These are phyloP conservation scores for Spodoptera littoralis DNA, from an alignment of 2,888 invertebrate genomes.

Conservation along the genomic window DNA sequence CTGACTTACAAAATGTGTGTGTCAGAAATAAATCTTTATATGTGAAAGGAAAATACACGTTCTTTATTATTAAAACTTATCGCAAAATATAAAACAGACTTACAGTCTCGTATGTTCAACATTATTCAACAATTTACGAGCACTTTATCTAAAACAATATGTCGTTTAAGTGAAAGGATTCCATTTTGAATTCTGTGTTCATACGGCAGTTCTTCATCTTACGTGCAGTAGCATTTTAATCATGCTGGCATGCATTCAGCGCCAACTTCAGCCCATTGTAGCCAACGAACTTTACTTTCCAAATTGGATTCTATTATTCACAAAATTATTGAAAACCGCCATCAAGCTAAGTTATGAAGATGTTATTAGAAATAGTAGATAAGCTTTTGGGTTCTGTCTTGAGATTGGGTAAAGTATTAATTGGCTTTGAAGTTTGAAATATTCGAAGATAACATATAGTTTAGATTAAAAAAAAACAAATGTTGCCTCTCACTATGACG, in stretches of 20 bases:
- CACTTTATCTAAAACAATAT: constrained; percentile 19
- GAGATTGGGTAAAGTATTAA: too few relatives aligned
- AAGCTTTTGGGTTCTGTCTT: too few relatives aligned
- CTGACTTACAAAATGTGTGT: too few relatives aligned
- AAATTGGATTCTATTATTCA: constrained; percentile 43
- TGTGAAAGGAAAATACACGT: too few relatives aligned
- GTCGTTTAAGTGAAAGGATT: constrained; percentile 9
- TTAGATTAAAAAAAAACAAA: too few relatives aligned
- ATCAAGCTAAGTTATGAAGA: constrained; percentile 1
- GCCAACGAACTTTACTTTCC: constrained; percentile 27
- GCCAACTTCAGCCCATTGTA: constrained; percentile 21
- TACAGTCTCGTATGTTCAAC: not conserved
- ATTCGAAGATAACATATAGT: too few relatives aligned
- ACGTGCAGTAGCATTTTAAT: constrained; percentile 44
- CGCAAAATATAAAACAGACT: not conserved
- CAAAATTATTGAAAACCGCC: constrained; percentile 21
- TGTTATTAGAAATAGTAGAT: not conserved
- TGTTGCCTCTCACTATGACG: too few relatives aligned
- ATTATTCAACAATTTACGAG: constrained; percentile 3
- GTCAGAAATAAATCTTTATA: too few relatives aligned
- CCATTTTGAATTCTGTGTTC: constrained; percentile 24
- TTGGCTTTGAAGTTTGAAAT: too few relatives aligned
- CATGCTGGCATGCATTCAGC: constrained; percentile 39
- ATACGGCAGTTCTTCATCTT: constrained; percentile 25
- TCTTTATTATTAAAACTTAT: constrained; percentile 1